Percentiles rank a stretch among this genome's conserved stretches.
phyloP scores from a whole-genome alignment of 2,113 vertebrate genomes.

The Lasiurus borealis region DNA sequence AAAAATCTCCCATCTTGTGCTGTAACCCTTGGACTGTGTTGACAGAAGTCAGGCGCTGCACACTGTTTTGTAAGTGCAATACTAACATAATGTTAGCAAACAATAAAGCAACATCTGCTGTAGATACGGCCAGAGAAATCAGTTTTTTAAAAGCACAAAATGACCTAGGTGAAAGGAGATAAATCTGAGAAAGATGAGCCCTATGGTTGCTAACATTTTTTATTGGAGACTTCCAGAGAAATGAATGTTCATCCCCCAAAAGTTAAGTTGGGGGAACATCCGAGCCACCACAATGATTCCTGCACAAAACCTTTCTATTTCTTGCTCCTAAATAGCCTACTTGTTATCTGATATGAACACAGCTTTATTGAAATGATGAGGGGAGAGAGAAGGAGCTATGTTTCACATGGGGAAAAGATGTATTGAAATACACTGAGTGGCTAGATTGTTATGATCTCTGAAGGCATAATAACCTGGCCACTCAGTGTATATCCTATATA shows the following conservation, averaged over 20 bases:
- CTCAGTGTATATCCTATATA: no score
- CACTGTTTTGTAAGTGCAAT: constrained; percentile 76
- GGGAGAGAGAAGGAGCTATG: background rate
- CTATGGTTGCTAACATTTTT: constrained; percentile 71
- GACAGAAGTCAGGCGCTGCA: constrained; percentile 74
- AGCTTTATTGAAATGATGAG: constrained; percentile 64
- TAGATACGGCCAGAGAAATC: constrained; percentile 34
- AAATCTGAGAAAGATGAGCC: constrained; percentile 60
- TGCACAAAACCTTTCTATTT: constrained; percentile 76
- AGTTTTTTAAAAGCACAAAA: constrained; percentile 54
- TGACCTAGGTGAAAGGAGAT: constrained; percentile 52
- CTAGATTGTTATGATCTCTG: no score
- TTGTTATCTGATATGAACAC: constrained; percentile 77
- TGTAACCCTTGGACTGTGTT: constrained; percentile 32
- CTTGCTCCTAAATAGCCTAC: constrained; percentile 78
- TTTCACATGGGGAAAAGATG: background rate
- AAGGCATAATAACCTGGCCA: no score
- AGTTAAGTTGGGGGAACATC: constrained; percentile 79
- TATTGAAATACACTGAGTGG: constrained; percentile 46
- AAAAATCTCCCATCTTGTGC: constrained; percentile 48
- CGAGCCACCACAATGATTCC: constrained; percentile 75
- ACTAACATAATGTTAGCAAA: constrained; percentile 74
- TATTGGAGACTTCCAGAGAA: constrained; percentile 75
- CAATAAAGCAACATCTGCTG: constrained; percentile 61
- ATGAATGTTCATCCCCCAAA: constrained; percentile 56